Evolutionary conservation across 2,113 vertebrate species (phyloP).

Genomic region (Lipophrys pholis): DNA sequence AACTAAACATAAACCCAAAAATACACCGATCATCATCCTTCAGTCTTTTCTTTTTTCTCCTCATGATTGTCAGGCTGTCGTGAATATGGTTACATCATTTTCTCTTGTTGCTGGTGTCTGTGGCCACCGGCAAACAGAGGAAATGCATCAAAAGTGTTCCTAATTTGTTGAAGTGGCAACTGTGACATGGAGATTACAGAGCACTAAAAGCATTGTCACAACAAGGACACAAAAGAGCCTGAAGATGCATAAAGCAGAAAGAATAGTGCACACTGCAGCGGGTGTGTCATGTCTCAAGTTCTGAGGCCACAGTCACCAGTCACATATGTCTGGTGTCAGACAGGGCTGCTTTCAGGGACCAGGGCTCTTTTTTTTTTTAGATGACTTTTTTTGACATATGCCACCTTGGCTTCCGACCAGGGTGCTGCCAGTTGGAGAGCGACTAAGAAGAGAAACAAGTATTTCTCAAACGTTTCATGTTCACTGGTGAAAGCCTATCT

Average conservation of each 20-base stretch:
- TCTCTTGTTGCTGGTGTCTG: conserved; percentile 13
- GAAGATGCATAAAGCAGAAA: conserved; percentile 24
- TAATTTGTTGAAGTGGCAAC: conserved; percentile 53
- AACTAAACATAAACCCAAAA: conserved; percentile 38
- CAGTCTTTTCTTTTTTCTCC: conserved; percentile 16
- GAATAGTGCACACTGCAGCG: background rate
- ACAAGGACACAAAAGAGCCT: conserved; percentile 20
- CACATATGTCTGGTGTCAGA: conserved; percentile 14
- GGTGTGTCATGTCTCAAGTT: background rate
- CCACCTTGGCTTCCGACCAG: background rate
- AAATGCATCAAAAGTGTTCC: conserved; percentile 33
- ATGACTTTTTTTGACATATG: background rate
- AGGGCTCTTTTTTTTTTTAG: background rate
- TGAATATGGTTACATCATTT: conserved; percentile 5
- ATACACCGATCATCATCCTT: conserved; percentile 2
- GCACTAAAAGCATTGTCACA: conserved; percentile 55
- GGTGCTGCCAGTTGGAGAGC: background rate
- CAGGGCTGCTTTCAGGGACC: background rate
- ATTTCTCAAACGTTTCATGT: background rate
- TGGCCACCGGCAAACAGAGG: conserved; percentile 10
- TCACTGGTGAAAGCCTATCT: background rate
- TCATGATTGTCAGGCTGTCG: conserved; percentile 15
- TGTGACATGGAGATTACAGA: conserved; percentile 58
- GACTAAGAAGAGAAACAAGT: background rate
- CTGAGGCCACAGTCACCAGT: conserved; percentile 1